A percentile compares a stretch with the other conserved stretches of the same genome.
Evolutionary conservation across 2,888 invertebrate species (phyloP).

Genomic region (Drosophila lacicola): DNA sequence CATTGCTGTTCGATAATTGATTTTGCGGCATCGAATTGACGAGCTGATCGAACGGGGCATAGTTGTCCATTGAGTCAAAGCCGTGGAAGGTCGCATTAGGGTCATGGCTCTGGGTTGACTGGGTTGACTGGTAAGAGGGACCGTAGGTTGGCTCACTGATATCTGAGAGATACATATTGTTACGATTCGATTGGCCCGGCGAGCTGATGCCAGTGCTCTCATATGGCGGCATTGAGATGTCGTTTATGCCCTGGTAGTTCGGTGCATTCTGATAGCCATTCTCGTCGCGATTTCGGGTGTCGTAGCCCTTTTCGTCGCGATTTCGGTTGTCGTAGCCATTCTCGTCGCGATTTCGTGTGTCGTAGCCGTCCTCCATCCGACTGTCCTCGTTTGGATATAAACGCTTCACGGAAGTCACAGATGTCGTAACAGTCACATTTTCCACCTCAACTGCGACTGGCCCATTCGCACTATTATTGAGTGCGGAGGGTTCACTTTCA

Average conservation of each 20-base stretch:
- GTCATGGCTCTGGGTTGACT: neutral
- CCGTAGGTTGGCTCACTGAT: conserved; percentile 32
- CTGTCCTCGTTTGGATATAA: neutral
- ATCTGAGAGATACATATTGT: conserved; percentile 22
- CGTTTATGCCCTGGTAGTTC: conserved; percentile 14
- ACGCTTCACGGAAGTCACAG: conserved; percentile 23
- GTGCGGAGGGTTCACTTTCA: neutral
- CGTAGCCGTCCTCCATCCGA: neutral
- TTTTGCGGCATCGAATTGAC: conserved; percentile 2
- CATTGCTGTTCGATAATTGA: neutral
- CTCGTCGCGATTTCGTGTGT: neutral
- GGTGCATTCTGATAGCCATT: neutral
- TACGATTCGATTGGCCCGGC: neutral
- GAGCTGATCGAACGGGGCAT: conserved; percentile 48
- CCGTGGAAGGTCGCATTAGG: conserved; percentile 33
- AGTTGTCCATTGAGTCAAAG: conserved; percentile 58
- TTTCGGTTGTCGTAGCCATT: neutral
- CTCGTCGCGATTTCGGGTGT: neutral
- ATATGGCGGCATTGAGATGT: conserved; percentile 26
- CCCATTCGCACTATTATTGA: neutral
- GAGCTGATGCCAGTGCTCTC: conserved; percentile 7
- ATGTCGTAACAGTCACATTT: conserved; percentile 11
- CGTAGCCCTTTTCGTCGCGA: neutral
- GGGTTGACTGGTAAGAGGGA: conserved; percentile 1
- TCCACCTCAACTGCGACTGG: conserved; percentile 2